Evolutionary conservation across 2,888 invertebrate species (phyloP).

Genomic region (Villa cingulata): DNA sequence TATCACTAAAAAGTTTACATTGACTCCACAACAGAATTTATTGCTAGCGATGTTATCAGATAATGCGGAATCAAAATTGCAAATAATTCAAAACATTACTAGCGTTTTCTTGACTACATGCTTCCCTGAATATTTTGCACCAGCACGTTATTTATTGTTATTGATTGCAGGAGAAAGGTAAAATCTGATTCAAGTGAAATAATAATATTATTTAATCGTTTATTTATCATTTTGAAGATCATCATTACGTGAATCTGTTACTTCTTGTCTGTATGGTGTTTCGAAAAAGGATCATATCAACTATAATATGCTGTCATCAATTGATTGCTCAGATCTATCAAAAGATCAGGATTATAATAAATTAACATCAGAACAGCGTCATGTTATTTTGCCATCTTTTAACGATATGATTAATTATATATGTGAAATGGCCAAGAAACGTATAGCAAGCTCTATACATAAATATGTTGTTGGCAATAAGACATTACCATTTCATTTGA

Average conservation of each 20-base stretch:
- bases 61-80: constrained; percentile 62
- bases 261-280: constrained; percentile 49
- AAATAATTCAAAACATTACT: constrained; percentile 69
- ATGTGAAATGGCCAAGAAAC: constrained; percentile 49
- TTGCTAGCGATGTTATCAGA: constrained; percentile 54
- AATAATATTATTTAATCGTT: not conserved
- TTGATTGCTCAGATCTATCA: constrained; percentile 33
- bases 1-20: no score
- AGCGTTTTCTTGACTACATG: constrained; percentile 69
- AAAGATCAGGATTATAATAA: constrained; percentile 25
- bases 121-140: constrained; percentile 68
- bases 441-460: constrained; percentile 45
- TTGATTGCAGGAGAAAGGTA: constrained; percentile 74
- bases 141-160: constrained; percentile 67
- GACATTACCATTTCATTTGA: constrained; percentile 54
- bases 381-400: constrained; percentile 54
- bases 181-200: constrained; percentile 20
- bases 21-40: constrained; percentile 33
- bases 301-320: constrained; percentile 30
- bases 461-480: constrained; percentile 51
- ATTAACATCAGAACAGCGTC: constrained; percentile 27
- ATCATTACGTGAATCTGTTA: constrained; percentile 31
- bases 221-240: constrained; percentile 19
- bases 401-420: constrained; percentile 57
- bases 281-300: constrained; percentile 43